Conservation (phyloP, 2,113 vertebrate species). For the Globicephala melas region DNA sequence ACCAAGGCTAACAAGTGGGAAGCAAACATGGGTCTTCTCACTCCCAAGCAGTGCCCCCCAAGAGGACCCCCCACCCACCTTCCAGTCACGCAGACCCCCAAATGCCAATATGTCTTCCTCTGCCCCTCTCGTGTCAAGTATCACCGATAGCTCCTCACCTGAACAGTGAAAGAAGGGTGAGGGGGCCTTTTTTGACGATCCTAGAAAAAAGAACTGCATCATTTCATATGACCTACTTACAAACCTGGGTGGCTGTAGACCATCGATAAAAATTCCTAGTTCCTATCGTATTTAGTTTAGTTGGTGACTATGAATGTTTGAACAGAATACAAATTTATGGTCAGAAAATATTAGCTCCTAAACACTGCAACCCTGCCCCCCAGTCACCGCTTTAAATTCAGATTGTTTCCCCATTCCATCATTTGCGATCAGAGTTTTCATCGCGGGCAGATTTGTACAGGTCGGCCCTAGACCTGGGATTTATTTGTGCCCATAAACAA, state of each 20-base stretch:
- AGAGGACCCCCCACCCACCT: background rate
- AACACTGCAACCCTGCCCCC: background rate
- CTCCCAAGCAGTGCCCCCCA: background rate
- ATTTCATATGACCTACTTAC: background rate
- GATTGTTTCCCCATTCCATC: conserved; percentile 51
- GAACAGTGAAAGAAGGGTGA: background rate
- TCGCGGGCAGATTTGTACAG: conserved; percentile 52
- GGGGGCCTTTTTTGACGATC: no score
- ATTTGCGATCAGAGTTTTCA: conserved; percentile 35
- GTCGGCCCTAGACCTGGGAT: conserved; percentile 42
- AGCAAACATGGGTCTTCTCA: background rate
- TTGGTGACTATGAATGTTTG: background rate
- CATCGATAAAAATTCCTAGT: background rate
- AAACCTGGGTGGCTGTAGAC: background rate
- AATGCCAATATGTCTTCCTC: background rate
- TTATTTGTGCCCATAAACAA: conserved; percentile 70
- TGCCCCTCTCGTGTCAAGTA: rapidly evolving
- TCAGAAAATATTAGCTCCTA: conserved; percentile 53
- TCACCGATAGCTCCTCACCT: rapidly evolving
- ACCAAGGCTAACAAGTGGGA: background rate
- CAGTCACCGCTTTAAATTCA: conserved; percentile 70
- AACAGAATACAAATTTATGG: conserved; percentile 37
- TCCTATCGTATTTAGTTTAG: conserved; percentile 32
- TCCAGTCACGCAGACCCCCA: rapidly evolving
- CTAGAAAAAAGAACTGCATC: background rate